Percentiles rank a stretch among this genome's conserved stretches.
These are phyloP conservation scores for Pampus argenteus DNA, from an alignment of 2,797 vertebrate species.

Conservation along the genomic window DNA sequence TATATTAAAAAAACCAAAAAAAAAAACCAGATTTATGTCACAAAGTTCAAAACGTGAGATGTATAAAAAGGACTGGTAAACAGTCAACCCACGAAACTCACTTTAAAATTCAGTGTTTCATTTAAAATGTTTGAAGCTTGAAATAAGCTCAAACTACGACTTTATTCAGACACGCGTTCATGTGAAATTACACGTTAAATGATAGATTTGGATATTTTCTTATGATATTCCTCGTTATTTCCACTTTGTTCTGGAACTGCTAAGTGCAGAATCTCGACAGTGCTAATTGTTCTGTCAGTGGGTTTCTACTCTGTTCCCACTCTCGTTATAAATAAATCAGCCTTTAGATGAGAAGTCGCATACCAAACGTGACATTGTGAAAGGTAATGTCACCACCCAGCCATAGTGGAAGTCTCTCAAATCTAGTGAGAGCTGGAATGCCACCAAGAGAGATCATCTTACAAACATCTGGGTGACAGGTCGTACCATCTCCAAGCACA, in stretches of 20 bases:
- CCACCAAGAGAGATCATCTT: conserved; percentile 71
- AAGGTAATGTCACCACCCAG: conserved; percentile 68
- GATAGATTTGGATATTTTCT: conserved; percentile 18
- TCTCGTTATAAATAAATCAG: conserved; percentile 63
- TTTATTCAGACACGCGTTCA: not conserved
- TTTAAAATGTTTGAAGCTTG: no score
- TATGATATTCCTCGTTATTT: conserved; percentile 27
- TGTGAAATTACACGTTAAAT: conserved; percentile 14
- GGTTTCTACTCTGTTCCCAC: conserved; percentile 64
- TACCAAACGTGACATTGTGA: conserved; percentile 63
- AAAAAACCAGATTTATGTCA: not conserved
- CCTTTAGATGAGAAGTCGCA: conserved; percentile 49
- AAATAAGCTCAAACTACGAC: not conserved
- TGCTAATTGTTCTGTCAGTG: conserved; percentile 77
- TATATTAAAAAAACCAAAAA: conserved; percentile 26
- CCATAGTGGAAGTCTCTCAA: conserved; percentile 50
- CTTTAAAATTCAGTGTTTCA: no score
- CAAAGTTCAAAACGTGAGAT: not conserved
- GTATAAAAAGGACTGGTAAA: not conserved
- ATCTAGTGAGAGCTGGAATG: conserved; percentile 56
- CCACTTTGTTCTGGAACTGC: conserved; percentile 22
- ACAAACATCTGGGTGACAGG: conserved; percentile 74
- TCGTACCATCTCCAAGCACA: conserved; percentile 69
- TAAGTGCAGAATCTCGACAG: conserved; percentile 25
- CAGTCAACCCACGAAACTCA: not conserved